Base-by-base conservation (phyloP, 1,140 invertebrate genomes). In the Ctenoplectra terminalis region DNA sequence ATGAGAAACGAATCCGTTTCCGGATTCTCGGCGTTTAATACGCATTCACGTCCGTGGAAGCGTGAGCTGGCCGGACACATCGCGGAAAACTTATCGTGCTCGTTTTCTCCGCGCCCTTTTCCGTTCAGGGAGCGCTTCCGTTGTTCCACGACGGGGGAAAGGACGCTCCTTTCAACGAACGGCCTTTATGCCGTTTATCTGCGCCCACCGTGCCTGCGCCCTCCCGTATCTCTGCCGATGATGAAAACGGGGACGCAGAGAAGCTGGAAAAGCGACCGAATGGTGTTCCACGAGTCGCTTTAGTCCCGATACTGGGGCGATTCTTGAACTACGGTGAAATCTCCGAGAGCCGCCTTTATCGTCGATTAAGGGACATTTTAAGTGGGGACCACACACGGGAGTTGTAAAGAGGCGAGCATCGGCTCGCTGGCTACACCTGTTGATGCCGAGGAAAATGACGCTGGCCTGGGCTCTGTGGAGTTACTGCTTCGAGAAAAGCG, bases 101-200 rank as follows among this genome's bases (percentile, higher is more conserved):
- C 64, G n/a, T 58, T 72, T 81, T 48, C 37, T 71, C 56, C 60
- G 29, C 13, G 60, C 48, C 69, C 83, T 85, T 56, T 78, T 77
- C 58, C 67, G 52, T 50, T 48, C n/a, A 50, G 54, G 11, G 58
- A 66, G n/a, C 40, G 52, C 75, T 87, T 85, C 72, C 83, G 66
- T 75, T 81, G 83, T 50, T 58, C 43, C 23, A 20, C 31, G 1
- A 23, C 15, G 6, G 43, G 61, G 29, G 40, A 63, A n/a, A n/a
- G 20, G 11, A 37, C 11, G 81, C 40, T 70, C 70, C 67, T 82
- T 72, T 70, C 71, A 71, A 77, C 60, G 61, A 82, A 74, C 79
- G 54, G 79, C 78, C 84, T 70, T 87, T 82, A 79, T 83, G 54
- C 78, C 69, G 60, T 87, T 89, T 88, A 86, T 89, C 83, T 87